Conservation (phyloP, 2,797 vertebrate genomes). For the Pteropus rufus region DNA sequence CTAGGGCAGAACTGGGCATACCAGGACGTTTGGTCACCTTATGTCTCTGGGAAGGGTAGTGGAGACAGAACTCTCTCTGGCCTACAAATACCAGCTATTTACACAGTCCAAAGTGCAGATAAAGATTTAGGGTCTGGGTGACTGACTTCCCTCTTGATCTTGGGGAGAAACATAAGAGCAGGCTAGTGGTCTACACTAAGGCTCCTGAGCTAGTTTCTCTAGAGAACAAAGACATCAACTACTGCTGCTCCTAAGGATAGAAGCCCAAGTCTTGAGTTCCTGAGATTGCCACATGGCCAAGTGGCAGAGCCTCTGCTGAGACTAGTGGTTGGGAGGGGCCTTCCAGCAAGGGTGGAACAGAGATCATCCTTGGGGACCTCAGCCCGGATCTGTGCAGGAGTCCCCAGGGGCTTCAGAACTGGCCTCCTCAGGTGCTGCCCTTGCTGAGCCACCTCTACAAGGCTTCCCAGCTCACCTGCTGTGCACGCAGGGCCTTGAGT, state of each 20-base stretch:
- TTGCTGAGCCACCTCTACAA: accelerated
- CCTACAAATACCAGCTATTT: background rate
- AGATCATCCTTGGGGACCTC: background rate
- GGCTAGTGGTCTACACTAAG: background rate
- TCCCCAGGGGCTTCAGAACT: background rate
- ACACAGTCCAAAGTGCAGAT: background rate
- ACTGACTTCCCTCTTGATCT: background rate
- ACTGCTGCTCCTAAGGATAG: background rate
- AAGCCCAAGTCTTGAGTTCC: background rate
- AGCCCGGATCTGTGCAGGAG: background rate
- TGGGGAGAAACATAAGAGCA: background rate
- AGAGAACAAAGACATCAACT: background rate
- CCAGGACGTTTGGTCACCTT: background rate
- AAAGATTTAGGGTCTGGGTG: background rate
- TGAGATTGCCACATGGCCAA: accelerated
- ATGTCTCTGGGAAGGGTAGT: background rate
- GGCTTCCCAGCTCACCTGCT: slow-evolving; percentile 87
- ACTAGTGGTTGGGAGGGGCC: background rate
- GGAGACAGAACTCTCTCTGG: background rate
- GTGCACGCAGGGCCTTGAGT: slow-evolving; percentile 92
- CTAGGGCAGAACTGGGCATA: background rate
- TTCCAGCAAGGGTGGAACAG: background rate
- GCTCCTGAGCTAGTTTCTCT: background rate
- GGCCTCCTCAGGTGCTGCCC: background rate
- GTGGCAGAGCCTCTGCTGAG: background rate